Conservation (phyloP, 2,113 vertebrate genomes). For the Triplophysa rosa region DNA sequence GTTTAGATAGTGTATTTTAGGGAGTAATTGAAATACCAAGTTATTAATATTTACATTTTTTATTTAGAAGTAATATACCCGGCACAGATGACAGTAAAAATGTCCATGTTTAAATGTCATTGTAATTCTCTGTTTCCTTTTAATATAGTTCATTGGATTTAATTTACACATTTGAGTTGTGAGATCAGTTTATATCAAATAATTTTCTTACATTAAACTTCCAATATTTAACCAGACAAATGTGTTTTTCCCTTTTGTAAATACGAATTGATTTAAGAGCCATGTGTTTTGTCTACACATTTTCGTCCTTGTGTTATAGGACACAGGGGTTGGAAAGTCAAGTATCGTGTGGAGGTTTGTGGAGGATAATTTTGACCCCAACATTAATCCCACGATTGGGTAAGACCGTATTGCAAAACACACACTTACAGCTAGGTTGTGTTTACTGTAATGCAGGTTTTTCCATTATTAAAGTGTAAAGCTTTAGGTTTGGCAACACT, state of each 20-base stretch:
- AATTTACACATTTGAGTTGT: too few species aligned
- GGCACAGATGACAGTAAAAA: too few species aligned
- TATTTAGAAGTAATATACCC: too few species aligned
- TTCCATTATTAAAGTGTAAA: neutral
- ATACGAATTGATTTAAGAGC: neutral
- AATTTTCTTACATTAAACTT: neutral
- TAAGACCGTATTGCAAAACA: conserved; percentile 68
- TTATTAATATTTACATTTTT: too few species aligned
- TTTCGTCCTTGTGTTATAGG: conserved; percentile 74
- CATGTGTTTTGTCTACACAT: neutral
- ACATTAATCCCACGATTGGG: conserved; percentile 97
- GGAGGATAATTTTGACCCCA: conserved; percentile 96
- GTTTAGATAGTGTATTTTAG: too few species aligned
- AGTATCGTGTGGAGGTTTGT: conserved; percentile 97
- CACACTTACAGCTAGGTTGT: neutral
- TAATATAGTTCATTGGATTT: too few species aligned
- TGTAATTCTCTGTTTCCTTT: too few species aligned
- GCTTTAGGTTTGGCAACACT: neutral
- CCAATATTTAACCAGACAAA: neutral
- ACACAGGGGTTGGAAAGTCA: conserved; percentile 96
- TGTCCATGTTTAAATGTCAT: too few species aligned
- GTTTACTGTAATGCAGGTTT: neutral
- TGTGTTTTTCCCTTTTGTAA: neutral
- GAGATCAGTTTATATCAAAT: neutral
- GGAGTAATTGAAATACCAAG: too few species aligned